Evolutionary conservation across 2,888 invertebrate species (phyloP), one percentile per base, ranked within the genome.

Genomic region (Tetragonula carbonaria): DNA sequence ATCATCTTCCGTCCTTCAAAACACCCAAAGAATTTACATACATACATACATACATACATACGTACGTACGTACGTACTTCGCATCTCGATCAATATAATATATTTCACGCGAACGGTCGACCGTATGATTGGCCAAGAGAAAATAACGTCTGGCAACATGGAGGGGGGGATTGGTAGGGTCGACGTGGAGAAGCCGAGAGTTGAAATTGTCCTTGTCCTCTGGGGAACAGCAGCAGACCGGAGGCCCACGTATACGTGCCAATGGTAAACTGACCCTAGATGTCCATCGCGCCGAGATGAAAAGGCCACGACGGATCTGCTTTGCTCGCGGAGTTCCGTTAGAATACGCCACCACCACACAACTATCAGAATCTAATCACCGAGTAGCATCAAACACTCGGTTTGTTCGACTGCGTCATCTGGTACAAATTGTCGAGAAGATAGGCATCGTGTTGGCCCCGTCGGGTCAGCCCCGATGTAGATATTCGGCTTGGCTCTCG

Each of bases 291-390:
- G 70, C 23, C 67, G 76, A 86, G 84, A 87, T 81, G 87, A 86
- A 87, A 87, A 86, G 86, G 81, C 84, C 77, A 86, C 82, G 86
- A 86, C 72, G 82, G 80, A 82, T 83, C 88, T 84, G 81, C 78
- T 86, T 84, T 84, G 79, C 76, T 81, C 84, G 50, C 62, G 62
- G 74, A 63, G 78, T 90, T 79, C 91, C 91, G 91, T 91, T 91
- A 89, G 86, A 84, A 84, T 74, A 83, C 85, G 28, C 28, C 28
- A 28, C 28, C 28, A 28, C 28, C 28, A 28, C 87, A 88, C 86
- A 87, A 90, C 91, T 90, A 91, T 91, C 91, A 89, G 89, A 85
- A 86, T 91, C 90, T 91, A 91, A 91, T 91, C 91, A 89, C 86
- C 77, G 84, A 85, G 86, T 86, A 85, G 79, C 90, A 91, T 91